Evolutionary conservation across 2,113 vertebrate genomes (phyloP).

Genomic region (Romanogobio albipinnatus): DNA sequence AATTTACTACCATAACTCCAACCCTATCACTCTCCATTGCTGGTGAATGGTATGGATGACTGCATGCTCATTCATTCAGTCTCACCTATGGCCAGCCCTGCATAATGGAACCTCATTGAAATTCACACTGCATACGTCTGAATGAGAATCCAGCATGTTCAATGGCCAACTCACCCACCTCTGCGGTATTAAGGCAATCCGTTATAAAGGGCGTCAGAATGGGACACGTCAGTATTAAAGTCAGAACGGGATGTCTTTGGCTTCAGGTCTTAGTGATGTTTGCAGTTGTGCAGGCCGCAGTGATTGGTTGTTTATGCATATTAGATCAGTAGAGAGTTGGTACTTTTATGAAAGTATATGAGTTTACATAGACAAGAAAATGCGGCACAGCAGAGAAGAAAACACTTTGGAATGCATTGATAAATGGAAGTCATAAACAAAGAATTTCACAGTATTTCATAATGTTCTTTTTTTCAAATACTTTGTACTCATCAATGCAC

Average conservation of each 20-base stretch:
- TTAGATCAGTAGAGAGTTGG: slow-evolving; percentile 2
- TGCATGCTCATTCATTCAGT: slow-evolving; percentile 42
- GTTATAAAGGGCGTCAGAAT: slow-evolving; percentile 57
- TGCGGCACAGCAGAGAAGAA: slow-evolving; percentile 29
- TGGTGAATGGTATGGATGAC: slow-evolving; percentile 35
- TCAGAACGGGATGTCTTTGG: slow-evolving; percentile 42
- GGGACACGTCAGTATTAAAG: slow-evolving; percentile 27
- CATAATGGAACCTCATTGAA: slow-evolving; percentile 64
- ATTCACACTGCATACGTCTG: slow-evolving; percentile 58
- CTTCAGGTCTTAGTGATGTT: slow-evolving; percentile 29
- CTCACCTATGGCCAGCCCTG: slow-evolving; percentile 54
- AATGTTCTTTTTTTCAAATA: slow-evolving; percentile 23
- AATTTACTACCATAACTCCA: slow-evolving; percentile 33
- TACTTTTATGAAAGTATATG: slow-evolving; percentile 33
- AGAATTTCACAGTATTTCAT: slow-evolving; percentile 5
- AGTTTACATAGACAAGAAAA: slow-evolving; percentile 34
- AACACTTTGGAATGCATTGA: slow-evolving; percentile 23
- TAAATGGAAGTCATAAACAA: slow-evolving; percentile 49
- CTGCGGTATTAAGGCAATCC: slow-evolving; percentile 67
- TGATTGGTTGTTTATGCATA: slow-evolving; percentile 43
- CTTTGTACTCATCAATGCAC: slow-evolving; percentile 2
- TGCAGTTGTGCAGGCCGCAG: not conserved
- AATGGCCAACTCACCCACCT: slow-evolving; percentile 57
- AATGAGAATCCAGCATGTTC: slow-evolving; percentile 57
- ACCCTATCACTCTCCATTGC: slow-evolving; percentile 38